Evolutionary conservation across 2,797 vertebrate genomes (phyloP).

Genomic region (Parauchenoglanis punctatus): DNA sequence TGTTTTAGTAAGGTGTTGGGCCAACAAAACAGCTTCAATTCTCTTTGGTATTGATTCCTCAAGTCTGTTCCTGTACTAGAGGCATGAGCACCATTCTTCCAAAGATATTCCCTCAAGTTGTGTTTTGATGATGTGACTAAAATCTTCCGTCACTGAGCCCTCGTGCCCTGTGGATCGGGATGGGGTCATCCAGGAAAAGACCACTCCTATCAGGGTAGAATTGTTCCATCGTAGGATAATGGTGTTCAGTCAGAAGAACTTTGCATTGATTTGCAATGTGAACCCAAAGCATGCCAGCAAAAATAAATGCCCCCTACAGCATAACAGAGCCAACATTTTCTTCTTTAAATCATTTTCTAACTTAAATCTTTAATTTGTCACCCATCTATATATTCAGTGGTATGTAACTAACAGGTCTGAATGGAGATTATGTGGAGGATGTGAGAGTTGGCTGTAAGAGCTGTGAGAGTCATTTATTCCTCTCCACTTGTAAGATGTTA

Average conservation of each 20-base stretch:
- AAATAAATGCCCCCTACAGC: not conserved
- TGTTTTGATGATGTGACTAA: not conserved
- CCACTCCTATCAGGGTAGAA: not conserved
- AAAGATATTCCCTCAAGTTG: not conserved
- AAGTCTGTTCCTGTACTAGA: not conserved
- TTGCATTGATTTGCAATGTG: not conserved
- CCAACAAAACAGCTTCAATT: not conserved
- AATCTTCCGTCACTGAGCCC: not conserved
- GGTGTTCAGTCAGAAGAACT: not conserved
- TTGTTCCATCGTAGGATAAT: not conserved
- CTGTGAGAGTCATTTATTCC: constrained; percentile 33
- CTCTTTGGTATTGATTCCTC: not conserved
- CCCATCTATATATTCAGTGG: not conserved
- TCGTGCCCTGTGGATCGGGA: not conserved
- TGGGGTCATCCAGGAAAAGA: not conserved
- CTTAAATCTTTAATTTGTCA: constrained; percentile 15
- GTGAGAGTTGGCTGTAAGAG: constrained; percentile 37
- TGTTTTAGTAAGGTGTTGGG: not conserved
- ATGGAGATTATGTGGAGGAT: constrained; percentile 35
- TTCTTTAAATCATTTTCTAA: too few relatives aligned
- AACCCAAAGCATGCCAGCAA: not conserved
- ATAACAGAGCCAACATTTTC: not conserved
- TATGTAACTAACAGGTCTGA: constrained; percentile 38
- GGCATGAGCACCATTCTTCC: not conserved
- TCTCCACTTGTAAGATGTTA: constrained; percentile 39